A percentile compares a stretch with the other conserved stretches of the same genome.
phyloP scores from a whole-genome alignment of 1,140 invertebrate genomes.

The Sitobion miscanthi region DNA sequence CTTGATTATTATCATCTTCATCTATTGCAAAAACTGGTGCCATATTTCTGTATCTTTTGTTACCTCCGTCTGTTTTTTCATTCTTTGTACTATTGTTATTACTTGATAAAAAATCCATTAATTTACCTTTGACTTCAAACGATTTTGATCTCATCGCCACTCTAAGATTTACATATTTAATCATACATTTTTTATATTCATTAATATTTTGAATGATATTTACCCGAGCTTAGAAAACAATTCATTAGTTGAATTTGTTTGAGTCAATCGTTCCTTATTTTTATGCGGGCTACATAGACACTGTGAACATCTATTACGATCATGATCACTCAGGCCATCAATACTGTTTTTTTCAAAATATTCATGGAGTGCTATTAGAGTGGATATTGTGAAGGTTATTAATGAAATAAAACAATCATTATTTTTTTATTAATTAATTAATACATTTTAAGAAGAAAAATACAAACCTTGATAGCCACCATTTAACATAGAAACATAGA shows the following conservation, averaged over 20 bases:
- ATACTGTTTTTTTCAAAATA: constrained; percentile 55
- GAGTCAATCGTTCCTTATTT: constrained; percentile 34
- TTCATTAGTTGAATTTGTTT: constrained; percentile 52
- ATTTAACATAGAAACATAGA: constrained; percentile 89
- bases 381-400: not conserved
- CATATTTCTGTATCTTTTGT: constrained; percentile 88
- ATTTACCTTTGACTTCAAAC: constrained; percentile 88
- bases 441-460: not conserved
- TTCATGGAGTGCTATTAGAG: constrained; percentile 39
- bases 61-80: constrained; percentile 79
- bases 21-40: constrained; percentile 95
- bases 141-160: constrained; percentile 77
- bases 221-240: constrained; percentile 52
- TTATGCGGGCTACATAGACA: constrained; percentile 3
- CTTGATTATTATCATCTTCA: constrained; percentile 77
- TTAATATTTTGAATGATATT: not conserved
- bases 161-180: constrained; percentile 58
- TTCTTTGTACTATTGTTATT: constrained; percentile 69
- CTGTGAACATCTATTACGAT: constrained; percentile 38
- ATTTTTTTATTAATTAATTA: too few species aligned
- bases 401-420: too few species aligned
- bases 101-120: constrained; percentile 94
- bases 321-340: constrained; percentile 51
- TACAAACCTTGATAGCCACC: constrained; percentile 82
- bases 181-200: not conserved